Evolutionary conservation across 2,888 invertebrate genomes (phyloP).

Genomic region (Syrista parreyssii): DNA sequence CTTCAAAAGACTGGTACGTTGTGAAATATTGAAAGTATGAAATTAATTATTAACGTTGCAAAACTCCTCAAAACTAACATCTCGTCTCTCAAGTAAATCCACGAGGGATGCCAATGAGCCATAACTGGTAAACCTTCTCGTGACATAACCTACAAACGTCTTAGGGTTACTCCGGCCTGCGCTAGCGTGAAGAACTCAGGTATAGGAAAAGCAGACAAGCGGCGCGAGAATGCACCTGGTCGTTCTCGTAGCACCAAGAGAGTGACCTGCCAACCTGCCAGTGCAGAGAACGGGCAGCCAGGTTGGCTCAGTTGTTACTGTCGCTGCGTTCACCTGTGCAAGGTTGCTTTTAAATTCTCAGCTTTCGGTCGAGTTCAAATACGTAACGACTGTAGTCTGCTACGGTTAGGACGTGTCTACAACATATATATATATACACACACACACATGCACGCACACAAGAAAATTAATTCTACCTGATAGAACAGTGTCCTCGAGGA

Average conservation of each 20-base stretch:
- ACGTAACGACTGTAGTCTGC: conserved; percentile 23
- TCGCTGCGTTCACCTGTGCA: conserved; percentile 1
- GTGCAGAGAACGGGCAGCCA: conserved; percentile 40
- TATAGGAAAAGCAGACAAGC: conserved; percentile 45
- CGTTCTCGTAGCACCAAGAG: conserved; percentile 43
- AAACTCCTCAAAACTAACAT: background rate
- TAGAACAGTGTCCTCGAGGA: background rate
- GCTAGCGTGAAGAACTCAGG: conserved; percentile 16
- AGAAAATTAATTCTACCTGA: background rate
- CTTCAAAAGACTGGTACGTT: background rate
- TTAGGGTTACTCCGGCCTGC: background rate
- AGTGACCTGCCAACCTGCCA: conserved; percentile 53
- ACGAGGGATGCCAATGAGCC: conserved; percentile 47
- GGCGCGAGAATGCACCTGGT: conserved; percentile 55
- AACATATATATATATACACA: background rate
- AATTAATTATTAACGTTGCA: background rate
- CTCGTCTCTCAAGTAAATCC: conserved; percentile 14
- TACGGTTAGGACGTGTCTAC: background rate
- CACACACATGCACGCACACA: background rate
- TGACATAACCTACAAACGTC: conserved; percentile 45
- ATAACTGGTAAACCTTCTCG: conserved; percentile 41
- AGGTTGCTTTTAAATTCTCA: conserved; percentile 1
- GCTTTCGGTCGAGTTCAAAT: conserved; percentile 27
- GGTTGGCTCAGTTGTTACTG: background rate
- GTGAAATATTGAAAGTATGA: background rate